Base-by-base conservation (phyloP, 2,113 vertebrate species). In the Scophthalmus maximus region DNA sequence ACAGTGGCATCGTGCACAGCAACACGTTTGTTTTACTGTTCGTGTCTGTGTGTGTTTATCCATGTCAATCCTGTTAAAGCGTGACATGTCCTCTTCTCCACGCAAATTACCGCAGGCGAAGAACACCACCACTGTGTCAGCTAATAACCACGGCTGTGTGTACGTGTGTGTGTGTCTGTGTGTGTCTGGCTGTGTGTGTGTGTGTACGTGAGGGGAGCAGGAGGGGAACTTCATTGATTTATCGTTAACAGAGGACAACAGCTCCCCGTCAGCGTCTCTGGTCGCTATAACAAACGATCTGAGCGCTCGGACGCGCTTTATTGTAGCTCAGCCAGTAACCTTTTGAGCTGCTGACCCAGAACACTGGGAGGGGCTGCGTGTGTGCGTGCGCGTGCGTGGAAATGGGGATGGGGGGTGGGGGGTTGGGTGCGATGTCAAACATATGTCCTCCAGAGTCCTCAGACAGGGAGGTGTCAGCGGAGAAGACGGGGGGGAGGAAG, bases 301-400 rank as follows among this genome's bases (percentile, higher is more conserved):
- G 95, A 93, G 94, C 93, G 94, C 94, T 94, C 92, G 88, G 94
- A 92, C 95, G 95, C 92, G 93, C 93, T 95, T 95, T 96, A 94
- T 95, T 98, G 95, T 95, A 94, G 94, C 83, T 80, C 94, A 92
- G 95, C 94, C 95, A 93, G 94, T 96, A 95, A 96, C 96, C 95
- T 96, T 96, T 96, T 95, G 94, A 97, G 92, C 95, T 94, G 93
- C 87, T 97, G 95, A 96, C 95, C 96, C 95, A 89, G 95, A 96
- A 96, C 95, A 53, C 66, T 62, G 80, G 76, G 85, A 87, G 85
- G 88, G 78, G 87, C 77, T 53, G 73, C 22, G 50, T 70, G 66
- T 55, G 14, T 66, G 67, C 69, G 62, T 64, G 75, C 53, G 81
- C 26, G 77, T 29, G 73, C 83, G 90, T 40, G 66, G 53, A 92